These are phyloP conservation scores for Oscheius sp. DNA, from an alignment of 1,140 invertebrate species.

Conservation along the genomic window DNA sequence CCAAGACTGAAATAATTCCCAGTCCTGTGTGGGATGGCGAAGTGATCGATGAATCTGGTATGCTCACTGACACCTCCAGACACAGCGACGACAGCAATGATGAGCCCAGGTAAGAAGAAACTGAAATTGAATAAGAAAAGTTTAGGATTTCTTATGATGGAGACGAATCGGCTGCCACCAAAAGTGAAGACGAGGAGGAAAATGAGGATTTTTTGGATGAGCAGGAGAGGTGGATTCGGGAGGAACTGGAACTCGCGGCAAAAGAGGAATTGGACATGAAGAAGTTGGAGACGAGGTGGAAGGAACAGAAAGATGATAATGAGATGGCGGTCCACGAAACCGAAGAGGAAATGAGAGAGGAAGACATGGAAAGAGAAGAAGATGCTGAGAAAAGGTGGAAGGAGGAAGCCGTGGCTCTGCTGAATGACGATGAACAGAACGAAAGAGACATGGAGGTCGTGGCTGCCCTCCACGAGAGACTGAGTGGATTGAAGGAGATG, in stretches of 20 bases:
- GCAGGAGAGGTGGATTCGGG: neutral
- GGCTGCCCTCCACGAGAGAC: slow-evolving; percentile 21
- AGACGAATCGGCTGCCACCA: slow-evolving; percentile 15
- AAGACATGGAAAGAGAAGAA: neutral
- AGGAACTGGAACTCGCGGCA: neutral
- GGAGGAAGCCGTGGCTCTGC: slow-evolving; percentile 1
- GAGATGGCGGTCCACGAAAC: too few relatives aligned
- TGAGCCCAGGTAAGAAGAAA: too few relatives aligned
- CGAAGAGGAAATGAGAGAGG: neutral
- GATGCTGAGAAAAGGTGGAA: slow-evolving; percentile 20
- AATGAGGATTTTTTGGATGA: slow-evolving; percentile 5
- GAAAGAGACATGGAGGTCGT: slow-evolving; percentile 26
- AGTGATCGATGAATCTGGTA: slow-evolving; percentile 27
- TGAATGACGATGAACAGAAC: slow-evolving; percentile 20
- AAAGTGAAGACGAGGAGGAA: too few relatives aligned
- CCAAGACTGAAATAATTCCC: slow-evolving; percentile 5
- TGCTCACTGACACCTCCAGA: slow-evolving; percentile 8
- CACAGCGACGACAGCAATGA: neutral
- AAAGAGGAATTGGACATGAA: neutral
- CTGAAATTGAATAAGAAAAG: neutral
- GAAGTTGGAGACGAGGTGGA: slow-evolving; percentile 4
- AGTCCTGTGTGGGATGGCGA: slow-evolving; percentile 8
- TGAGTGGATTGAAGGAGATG: slow-evolving; percentile 24
- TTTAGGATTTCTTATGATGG: slow-evolving; percentile 16
- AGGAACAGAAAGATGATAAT: neutral